phyloP scores from a whole-genome alignment of 2,888 invertebrate species.

The Drosophila colorata region DNA sequence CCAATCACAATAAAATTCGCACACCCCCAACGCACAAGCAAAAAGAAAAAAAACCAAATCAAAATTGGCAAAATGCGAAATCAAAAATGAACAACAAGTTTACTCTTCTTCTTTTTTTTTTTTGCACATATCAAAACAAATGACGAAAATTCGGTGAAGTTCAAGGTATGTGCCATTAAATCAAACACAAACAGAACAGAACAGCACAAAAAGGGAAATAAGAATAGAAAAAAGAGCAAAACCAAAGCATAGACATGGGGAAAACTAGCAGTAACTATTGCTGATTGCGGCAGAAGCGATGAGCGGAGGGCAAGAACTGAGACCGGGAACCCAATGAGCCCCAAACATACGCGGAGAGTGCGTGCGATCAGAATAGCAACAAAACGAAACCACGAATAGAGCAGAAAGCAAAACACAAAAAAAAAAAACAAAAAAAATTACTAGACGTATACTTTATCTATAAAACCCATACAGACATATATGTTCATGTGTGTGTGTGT shows the following conservation, averaged over 20 bases:
- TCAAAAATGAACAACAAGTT: conserved; percentile 43
- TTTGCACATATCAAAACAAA: conserved; percentile 77
- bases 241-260: conserved; percentile 18
- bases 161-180: conserved; percentile 81
- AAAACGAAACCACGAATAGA: conserved; percentile 26
- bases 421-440: conserved; percentile 13
- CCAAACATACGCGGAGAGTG: conserved; percentile 5
- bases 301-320: not conserved
- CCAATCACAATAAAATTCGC: conserved; percentile 61
- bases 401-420: conserved; percentile 21
- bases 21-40: conserved; percentile 33
- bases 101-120: conserved; percentile 30
- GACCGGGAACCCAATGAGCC: conserved; percentile 7
- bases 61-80: conserved; percentile 67
- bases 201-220: conserved; percentile 14
- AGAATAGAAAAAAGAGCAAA: conserved; percentile 23
- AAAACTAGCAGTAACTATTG: conserved; percentile 52
- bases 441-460: conserved; percentile 26
- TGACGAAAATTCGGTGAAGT: conserved; percentile 83
- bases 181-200: conserved; percentile 43
- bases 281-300: conserved; percentile 2
- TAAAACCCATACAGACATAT: not conserved
- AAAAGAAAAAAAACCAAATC: conserved; percentile 46
- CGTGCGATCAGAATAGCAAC: conserved; percentile 41
- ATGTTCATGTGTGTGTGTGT: conserved; percentile 5